These are phyloP conservation scores for Linepithema humile DNA, from an alignment of 1,140 invertebrate species.

Conservation along the genomic window DNA sequence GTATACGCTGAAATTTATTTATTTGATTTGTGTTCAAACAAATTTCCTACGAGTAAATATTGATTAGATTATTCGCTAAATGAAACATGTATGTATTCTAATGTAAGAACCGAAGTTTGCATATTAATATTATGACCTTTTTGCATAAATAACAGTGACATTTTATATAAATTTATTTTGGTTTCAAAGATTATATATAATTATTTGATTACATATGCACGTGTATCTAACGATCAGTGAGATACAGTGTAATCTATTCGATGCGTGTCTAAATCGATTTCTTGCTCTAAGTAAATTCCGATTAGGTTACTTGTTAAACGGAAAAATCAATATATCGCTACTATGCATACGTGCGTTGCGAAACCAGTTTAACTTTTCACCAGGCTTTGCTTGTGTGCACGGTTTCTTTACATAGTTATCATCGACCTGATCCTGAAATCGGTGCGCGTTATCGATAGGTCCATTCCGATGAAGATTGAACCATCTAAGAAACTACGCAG, in stretches of 20 bases:
- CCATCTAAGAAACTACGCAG: constrained; percentile 42
- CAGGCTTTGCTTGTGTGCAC: not conserved
- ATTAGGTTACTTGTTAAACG: constrained; percentile 38
- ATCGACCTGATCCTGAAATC: constrained; percentile 37
- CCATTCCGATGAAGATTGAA: constrained; percentile 6
- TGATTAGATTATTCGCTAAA: not conserved
- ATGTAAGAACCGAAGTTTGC: not conserved
- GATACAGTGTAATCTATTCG: not conserved
- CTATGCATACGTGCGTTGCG: not conserved
- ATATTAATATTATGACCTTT: not conserved
- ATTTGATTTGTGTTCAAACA: too few relatives aligned
- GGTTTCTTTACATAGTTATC: constrained; percentile 22
- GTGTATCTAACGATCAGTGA: not conserved
- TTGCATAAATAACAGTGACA: not conserved
- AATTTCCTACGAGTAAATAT: not conserved
- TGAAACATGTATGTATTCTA: not conserved
- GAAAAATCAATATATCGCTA: constrained; percentile 2
- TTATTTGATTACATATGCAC: constrained; percentile 15
- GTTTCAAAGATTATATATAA: not conserved
- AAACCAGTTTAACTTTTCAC: constrained; percentile 37
- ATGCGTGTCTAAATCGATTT: not conserved
- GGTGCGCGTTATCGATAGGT: constrained; percentile 36
- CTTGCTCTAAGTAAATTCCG: not conserved
- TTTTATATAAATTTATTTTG: not conserved
- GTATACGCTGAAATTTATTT: too few relatives aligned